phyloP scores from a whole-genome alignment of 2,113 vertebrate species.

The Nesogale talazaci region DNA sequence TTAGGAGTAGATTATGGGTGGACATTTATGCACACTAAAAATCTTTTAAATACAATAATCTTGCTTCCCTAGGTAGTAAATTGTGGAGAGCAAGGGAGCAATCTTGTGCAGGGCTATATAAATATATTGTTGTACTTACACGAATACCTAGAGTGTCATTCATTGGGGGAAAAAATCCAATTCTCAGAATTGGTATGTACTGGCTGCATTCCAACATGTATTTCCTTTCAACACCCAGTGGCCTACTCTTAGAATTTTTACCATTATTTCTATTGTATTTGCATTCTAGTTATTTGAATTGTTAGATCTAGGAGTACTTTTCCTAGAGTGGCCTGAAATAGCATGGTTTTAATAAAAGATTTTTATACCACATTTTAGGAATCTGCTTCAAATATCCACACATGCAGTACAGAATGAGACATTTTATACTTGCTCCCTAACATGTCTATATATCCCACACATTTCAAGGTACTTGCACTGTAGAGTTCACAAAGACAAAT shows the following conservation, averaged over 20 bases:
- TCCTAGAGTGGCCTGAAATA: not conserved
- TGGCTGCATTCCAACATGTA: not conserved
- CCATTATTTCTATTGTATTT: not conserved
- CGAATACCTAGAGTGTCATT: accelerated
- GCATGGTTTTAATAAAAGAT: not conserved
- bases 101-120: not conserved
- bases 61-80: not conserved
- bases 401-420: not conserved
- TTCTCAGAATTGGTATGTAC: not conserved
- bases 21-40: not conserved
- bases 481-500: not conserved
- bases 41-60: not conserved
- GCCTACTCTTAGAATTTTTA: not conserved
- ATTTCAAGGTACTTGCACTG: not conserved
- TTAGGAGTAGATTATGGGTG: not conserved
- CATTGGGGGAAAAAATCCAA: not conserved
- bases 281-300: not conserved
- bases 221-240: not conserved
- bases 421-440: not conserved
- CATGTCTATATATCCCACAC: not conserved
- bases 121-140: not conserved
- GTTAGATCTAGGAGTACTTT: not conserved
- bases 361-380: not conserved
- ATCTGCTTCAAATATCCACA: not conserved
- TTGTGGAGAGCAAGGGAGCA: not conserved